Conservation (phyloP, 2,888 invertebrate species). For the Ormia ochracea region DNA sequence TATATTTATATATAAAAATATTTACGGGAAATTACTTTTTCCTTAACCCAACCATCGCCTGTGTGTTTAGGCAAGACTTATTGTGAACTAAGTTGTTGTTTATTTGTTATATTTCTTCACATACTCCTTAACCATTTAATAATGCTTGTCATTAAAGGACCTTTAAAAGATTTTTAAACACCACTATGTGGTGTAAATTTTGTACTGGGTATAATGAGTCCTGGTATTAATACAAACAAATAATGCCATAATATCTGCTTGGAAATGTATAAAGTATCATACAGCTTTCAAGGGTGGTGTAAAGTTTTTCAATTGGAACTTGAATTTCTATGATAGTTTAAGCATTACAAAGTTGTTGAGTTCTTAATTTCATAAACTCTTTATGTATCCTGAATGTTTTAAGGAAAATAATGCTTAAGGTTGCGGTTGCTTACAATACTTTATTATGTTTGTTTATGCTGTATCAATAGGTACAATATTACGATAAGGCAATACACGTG, state of each 20-base stretch:
- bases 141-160: constrained; percentile 35
- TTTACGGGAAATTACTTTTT: not conserved
- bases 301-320: not conserved
- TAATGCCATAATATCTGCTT: not conserved
- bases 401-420: not conserved
- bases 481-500: constrained; percentile 52
- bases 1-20: no score
- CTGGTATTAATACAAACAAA: not conserved
- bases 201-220: not conserved
- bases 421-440: constrained; percentile 32
- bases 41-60: not conserved
- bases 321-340: no score
- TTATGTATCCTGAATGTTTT: not conserved
- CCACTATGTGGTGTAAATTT: not conserved
- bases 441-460: constrained; percentile 46
- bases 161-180: not conserved
- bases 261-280: not conserved
- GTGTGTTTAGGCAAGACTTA: not conserved
- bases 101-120: constrained; percentile 14
- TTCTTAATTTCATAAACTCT: no score
- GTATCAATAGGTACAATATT: constrained; percentile 40
- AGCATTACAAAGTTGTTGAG: not conserved
- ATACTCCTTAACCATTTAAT: constrained; percentile 42
- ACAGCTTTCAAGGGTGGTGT: not conserved
- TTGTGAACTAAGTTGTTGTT: constrained; percentile 14